Conservation (phyloP, 1,140 invertebrate genomes). For the Euura lappo region DNA sequence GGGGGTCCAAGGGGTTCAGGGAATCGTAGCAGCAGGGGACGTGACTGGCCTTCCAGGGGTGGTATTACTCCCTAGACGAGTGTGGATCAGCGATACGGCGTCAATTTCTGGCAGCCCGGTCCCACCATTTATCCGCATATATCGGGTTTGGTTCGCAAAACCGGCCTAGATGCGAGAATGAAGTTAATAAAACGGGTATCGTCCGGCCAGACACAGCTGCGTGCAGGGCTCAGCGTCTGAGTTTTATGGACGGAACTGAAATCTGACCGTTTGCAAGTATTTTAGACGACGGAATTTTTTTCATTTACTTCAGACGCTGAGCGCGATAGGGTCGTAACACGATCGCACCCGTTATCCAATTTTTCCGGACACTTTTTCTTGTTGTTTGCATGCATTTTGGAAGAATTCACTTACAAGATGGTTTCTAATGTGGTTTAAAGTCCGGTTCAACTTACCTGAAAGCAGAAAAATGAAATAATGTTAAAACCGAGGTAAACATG, state of each 20-base stretch:
- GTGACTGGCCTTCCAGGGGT: slow-evolving; percentile 52
- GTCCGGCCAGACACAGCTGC: neutral
- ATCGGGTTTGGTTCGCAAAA: neutral
- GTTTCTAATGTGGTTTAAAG: too few relatives aligned
- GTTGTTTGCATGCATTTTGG: too few relatives aligned
- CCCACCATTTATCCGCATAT: neutral
- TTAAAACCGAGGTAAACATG: neutral
- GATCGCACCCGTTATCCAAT: too few relatives aligned
- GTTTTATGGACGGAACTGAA: neutral
- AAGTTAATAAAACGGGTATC: neutral
- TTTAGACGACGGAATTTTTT: neutral
- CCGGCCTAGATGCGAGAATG: neutral
- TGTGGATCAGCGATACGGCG: slow-evolving; percentile 52
- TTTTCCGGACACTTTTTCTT: too few relatives aligned
- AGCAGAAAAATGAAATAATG: neutral
- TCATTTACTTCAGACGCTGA: neutral
- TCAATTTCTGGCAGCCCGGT: slow-evolving; percentile 46
- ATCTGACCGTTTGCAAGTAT: neutral
- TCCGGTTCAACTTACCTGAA: neutral
- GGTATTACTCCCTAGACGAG: slow-evolving; percentile 48
- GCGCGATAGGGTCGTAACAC: too few relatives aligned
- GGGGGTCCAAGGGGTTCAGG: slow-evolving; percentile 32
- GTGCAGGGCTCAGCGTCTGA: neutral
- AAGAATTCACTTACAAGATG: too few relatives aligned
- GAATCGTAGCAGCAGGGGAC: slow-evolving; percentile 41